Evolutionary conservation across 2,113 vertebrate species (phyloP).

Genomic region (Balaenoptera acutorostrata): DNA sequence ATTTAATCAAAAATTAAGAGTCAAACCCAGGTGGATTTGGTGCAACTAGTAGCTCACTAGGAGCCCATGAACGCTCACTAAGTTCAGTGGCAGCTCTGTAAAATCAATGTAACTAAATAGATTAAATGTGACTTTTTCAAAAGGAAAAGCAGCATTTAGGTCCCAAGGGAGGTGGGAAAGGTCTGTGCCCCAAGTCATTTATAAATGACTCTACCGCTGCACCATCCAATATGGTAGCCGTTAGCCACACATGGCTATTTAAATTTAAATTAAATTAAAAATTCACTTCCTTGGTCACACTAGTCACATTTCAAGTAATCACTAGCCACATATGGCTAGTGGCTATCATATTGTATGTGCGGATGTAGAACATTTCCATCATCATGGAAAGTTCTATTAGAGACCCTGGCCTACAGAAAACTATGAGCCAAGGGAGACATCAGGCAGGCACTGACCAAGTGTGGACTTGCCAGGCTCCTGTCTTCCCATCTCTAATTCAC

Average conservation of each 20-base stretch:
- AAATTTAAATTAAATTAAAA: not conserved
- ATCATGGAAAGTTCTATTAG: not conserved
- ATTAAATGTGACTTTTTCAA: not conserved
- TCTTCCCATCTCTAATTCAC: not conserved
- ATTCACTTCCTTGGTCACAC: not conserved
- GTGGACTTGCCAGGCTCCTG: not conserved
- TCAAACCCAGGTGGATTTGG: not conserved
- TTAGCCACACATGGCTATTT: not conserved
- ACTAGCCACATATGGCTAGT: not conserved
- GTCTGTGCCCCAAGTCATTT: not conserved
- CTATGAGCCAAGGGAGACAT: not conserved
- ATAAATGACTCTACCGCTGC: not conserved
- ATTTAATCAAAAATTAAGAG: not conserved
- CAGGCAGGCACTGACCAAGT: not conserved
- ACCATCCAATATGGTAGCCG: not conserved
- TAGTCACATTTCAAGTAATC: not conserved
- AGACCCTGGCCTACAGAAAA: not conserved
- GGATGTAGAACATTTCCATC: not conserved
- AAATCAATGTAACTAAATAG: constrained; percentile 8
- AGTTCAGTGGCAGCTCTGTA: not conserved
- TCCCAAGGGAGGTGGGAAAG: not conserved
- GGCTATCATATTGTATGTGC: not conserved
- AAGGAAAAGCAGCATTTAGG: not conserved
- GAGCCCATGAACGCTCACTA: not conserved
- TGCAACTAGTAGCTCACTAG: not conserved